Evolutionary conservation across 2,113 vertebrate genomes (phyloP), one percentile per base, ranked within the genome.

Genomic region (Clarias gariepinus): DNA sequence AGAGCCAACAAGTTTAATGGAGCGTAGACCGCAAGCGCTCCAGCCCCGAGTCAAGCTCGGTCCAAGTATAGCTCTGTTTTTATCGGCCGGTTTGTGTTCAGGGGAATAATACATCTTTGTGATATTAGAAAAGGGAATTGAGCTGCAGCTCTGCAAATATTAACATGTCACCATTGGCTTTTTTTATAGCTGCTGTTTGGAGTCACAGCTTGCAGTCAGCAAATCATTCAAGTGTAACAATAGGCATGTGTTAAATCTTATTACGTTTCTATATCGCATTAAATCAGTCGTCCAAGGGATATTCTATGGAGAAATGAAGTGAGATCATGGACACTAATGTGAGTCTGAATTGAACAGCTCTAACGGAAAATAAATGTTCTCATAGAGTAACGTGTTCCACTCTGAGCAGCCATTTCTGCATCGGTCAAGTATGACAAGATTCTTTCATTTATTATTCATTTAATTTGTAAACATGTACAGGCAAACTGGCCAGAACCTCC

Each of bases 51-150:
- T 60, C n/a, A 11, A 21, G 23, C 55, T n/a, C 78, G 15, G 82
- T 7, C 4, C 52, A 23, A 33, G 52, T 7, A 21, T 2, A 30
- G 23, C 52, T 53, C 64, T 8, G 47, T 55, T 61, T 81, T 81
- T 9, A 15, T 61, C 58, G 1, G 10, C 79, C 41, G 79, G 28
- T 61, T 41, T 61, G 79, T 3, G 33, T 61, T 83, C 52, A 57
- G 47, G 52, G 64, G 82, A 57, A 71, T 28, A 23, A 71, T 57
- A 36, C 66, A 23, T 57, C 82, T 69, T 55, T 2, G 52, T 36
- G 7, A 71, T 71, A 57, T 83, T 71, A 15, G 66, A 57, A 66
- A 82, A 52, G 81, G 81, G 61, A 66, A 64, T 66, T 79, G 76
- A 79, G 9, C 76, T 74, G 71, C 41, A 23, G 21, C 76, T 57